Evolutionary conservation across 2,113 vertebrate species (phyloP).

Genomic region (Blennius ocellaris): DNA sequence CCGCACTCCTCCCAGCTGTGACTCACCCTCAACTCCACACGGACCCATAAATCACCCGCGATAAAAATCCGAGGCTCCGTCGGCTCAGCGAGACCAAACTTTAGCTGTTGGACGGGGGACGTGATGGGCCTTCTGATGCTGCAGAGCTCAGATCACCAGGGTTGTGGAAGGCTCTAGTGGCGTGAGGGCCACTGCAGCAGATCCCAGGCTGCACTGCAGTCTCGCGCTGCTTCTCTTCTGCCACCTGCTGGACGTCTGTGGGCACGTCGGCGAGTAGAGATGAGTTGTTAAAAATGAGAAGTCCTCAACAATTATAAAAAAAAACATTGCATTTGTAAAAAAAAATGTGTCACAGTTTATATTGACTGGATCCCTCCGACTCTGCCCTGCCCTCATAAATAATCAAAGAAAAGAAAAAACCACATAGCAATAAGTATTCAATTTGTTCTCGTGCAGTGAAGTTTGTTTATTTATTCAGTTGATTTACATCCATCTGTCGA

Average conservation of each 20-base stretch:
- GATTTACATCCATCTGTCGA: too few species aligned
- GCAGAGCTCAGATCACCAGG: slow-evolving; percentile 52
- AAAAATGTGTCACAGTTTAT: neutral
- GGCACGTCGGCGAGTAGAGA: too few species aligned
- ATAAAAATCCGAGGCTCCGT: slow-evolving; percentile 55
- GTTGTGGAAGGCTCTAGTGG: slow-evolving; percentile 49
- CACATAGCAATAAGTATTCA: neutral
- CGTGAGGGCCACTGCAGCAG: slow-evolving; percentile 62
- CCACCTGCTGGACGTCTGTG: slow-evolving; percentile 59
- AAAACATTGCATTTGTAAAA: too few species aligned
- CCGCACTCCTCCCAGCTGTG: neutral
- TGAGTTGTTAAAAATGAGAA: too few species aligned
- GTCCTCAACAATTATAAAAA: too few species aligned
- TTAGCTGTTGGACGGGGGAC: slow-evolving; percentile 54
- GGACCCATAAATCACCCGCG: slow-evolving; percentile 34
- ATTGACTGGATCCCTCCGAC: neutral
- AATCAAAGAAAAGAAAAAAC: neutral
- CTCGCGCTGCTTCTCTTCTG: slow-evolving; percentile 52
- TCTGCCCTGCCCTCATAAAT: neutral
- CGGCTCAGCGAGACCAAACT: slow-evolving; percentile 59
- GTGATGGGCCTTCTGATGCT: slow-evolving; percentile 73
- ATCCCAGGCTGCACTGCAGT: slow-evolving; percentile 57
- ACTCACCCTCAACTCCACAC: slow-evolving; percentile 10
- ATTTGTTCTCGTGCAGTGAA: neutral
- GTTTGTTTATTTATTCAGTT: neutral